Conservation (phyloP, 2,113 vertebrate genomes). For the Hemibagrus wyckioides region DNA sequence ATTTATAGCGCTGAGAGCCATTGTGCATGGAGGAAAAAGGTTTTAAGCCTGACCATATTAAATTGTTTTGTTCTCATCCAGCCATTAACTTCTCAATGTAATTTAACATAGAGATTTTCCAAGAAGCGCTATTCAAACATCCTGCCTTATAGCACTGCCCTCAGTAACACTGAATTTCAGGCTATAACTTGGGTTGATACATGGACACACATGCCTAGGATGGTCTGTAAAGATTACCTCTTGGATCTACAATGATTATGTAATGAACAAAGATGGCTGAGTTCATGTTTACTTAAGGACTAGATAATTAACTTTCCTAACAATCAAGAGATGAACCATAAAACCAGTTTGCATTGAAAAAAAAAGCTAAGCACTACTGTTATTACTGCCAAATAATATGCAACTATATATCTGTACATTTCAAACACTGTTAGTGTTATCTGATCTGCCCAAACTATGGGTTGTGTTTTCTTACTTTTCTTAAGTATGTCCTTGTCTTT, state of each 20-base stretch:
- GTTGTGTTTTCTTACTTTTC: not conserved
- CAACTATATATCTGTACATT: not conserved
- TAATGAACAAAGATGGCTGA: not conserved
- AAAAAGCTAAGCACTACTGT: not conserved
- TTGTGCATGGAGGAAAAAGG: not conserved
- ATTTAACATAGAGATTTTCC: not conserved
- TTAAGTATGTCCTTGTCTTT: not conserved
- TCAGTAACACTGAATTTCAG: not conserved
- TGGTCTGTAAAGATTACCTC: slow-evolving; percentile 16
- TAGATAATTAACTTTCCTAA: slow-evolving; percentile 1
- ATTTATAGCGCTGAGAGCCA: not conserved
- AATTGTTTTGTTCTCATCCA: not conserved
- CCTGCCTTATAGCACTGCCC: not conserved
- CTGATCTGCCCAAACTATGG: not conserved
- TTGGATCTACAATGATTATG: not conserved
- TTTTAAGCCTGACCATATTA: not conserved
- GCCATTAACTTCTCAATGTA: not conserved
- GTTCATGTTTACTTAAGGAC: slow-evolving; percentile 1
- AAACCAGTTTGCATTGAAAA: not conserved
- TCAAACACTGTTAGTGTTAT: not conserved
- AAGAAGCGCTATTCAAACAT: not conserved
- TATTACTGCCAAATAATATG: not conserved
- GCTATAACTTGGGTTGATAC: not conserved
- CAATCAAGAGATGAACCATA: not conserved
- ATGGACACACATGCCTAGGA: not conserved